Evolutionary conservation across 2,888 invertebrate genomes (phyloP).

Genomic region (Mesorhabditis spiculigera): DNA sequence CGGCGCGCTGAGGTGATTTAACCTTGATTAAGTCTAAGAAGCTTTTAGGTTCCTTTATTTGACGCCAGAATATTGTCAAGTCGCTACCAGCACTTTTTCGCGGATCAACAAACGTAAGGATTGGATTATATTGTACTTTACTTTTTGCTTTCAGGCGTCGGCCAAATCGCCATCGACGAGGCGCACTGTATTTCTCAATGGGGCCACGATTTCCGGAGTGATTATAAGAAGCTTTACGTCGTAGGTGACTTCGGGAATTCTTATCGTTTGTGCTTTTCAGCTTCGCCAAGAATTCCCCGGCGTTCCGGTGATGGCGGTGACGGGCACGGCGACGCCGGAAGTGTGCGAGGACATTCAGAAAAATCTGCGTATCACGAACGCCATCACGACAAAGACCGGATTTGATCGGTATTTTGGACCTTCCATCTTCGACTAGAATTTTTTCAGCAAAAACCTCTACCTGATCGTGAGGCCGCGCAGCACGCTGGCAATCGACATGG

Average conservation of each 20-base stretch:
- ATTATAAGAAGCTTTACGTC: conserved; percentile 63
- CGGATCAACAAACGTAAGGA: background rate
- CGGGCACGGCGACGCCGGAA: conserved; percentile 71
- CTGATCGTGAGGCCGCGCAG: conserved; percentile 61
- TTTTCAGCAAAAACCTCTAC: conserved; percentile 69
- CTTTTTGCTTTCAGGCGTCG: conserved; percentile 54
- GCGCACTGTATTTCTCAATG: conserved; percentile 75
- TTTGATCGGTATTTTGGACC: conserved; percentile 63
- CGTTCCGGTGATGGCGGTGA: conserved; percentile 71
- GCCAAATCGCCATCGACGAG: conserved; percentile 72
- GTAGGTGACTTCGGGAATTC: background rate
- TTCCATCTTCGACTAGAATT: background rate
- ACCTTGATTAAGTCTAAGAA: too few species aligned
- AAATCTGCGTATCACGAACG: conserved; percentile 65
- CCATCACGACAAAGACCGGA: conserved; percentile 66
- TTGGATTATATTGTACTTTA: background rate
- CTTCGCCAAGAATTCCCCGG: conserved; percentile 14
- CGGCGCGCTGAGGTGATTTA: conserved; percentile 36
- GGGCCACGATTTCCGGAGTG: conserved; percentile 72
- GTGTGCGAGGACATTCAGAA: conserved; percentile 69
- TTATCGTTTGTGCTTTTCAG: background rate
- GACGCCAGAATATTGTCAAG: conserved; percentile 59
- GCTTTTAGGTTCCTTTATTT: conserved; percentile 60
- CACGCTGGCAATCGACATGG: conserved; percentile 58
- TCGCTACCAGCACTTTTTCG: background rate